Evolutionary conservation across 2,888 invertebrate genomes (phyloP).

Genomic region (Dimorphilus gyrociliatus): DNA sequence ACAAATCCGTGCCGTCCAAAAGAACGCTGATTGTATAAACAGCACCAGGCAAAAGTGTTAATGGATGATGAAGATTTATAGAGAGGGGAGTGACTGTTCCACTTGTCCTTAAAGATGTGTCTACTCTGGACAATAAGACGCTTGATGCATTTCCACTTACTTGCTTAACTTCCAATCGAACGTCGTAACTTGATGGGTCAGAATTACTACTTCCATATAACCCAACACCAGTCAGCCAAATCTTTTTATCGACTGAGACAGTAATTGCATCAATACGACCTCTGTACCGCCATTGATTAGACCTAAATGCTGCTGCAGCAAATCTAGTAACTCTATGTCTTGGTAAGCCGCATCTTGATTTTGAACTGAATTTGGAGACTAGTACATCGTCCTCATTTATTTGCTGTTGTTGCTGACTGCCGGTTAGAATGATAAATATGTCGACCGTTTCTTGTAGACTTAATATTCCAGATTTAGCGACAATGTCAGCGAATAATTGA

Average conservation of each 20-base stretch:
- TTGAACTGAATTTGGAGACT: constrained; percentile 72
- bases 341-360: constrained; percentile 67
- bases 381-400: no score
- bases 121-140: no score
- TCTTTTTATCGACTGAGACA: constrained; percentile 82
- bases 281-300: constrained; percentile 91
- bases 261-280: constrained; percentile 91
- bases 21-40: constrained; percentile 91
- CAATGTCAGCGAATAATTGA: constrained; percentile 83
- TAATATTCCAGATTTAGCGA: constrained; percentile 76
- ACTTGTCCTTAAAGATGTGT: constrained; percentile 69
- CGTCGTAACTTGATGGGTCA: constrained; percentile 81
- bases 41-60: constrained; percentile 76
- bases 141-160: no score
- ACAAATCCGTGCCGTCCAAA: constrained; percentile 76
- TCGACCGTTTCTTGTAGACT: constrained; percentile 84
- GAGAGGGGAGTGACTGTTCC: constrained; percentile 90
- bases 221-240: constrained; percentile 88
- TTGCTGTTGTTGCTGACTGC: constrained; percentile 67
- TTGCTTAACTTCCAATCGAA: constrained; percentile 83
- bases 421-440: constrained; percentile 82
- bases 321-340: constrained; percentile 88
- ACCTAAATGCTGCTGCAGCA: constrained; percentile 85
- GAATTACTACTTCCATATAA: constrained; percentile 89
- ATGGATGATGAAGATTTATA: constrained; percentile 59